Evolutionary conservation across 1,140 invertebrate genomes (phyloP), one percentile per base, ranked within the genome.

Genomic region (Prorops nasuta): DNA sequence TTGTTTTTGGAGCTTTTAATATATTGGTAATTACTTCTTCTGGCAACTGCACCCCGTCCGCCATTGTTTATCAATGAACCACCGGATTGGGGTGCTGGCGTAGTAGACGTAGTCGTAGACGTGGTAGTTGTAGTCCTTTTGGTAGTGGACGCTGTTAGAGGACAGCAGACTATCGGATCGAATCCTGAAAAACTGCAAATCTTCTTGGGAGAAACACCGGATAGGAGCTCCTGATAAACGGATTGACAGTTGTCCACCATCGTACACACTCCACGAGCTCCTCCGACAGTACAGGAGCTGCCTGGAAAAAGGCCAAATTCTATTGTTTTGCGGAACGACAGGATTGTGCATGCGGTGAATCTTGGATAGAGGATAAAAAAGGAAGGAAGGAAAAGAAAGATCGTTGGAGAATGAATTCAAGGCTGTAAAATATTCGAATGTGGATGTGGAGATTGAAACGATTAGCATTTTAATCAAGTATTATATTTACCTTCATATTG

Each of bases 161-260:
- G 72, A 44, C 74, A 76, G 31, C 74, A 76, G 0, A 76, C 58
- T 1, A 75, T 18, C 1, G 66, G 65, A 0, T 60, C 49, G 0
- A 32, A 49, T 24, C 22, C 12, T 0, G 1, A 1, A 44, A 43
- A 71, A 18, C 57, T 53, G 9, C 74, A 76, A 0, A 56, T 9
- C 0, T 1, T 19, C 1, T 43, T 28, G 0, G 66, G 60, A 3
- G 21, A n/a, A 3, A 49, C 43, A 6, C 71, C 71, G 8, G 47
- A 17, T 1, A 71, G 20, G 1, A 70, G 19, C 4, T 56, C 31
- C 0, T 67, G 9, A 24, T 69, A 65, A 16, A 74, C 59, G 2
- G 48, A 22, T n/a, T 19, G 21, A 38, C 74, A 76, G 0, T 63
- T 14, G 0, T 36, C 1, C 7, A 72, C 0, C 0, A 12, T 0